Evolutionary conservation across 1,140 invertebrate species (phyloP), one percentile per base, ranked within the genome.

Genomic region (Drosophila hydei): DNA sequence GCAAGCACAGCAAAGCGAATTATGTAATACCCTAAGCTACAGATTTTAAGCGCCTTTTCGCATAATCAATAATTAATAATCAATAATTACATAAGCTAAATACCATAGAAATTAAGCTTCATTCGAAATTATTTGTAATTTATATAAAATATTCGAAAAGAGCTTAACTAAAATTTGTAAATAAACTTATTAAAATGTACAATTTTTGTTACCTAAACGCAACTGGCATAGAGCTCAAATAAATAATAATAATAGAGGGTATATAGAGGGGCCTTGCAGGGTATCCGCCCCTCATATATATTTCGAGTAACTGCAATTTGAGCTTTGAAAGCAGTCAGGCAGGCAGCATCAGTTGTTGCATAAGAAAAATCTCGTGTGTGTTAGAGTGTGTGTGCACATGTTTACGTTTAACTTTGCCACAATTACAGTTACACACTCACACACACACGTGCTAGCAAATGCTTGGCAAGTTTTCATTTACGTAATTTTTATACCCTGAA

Each of bases 381-480:
- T 63, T 25, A 43, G 27, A 8, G 16, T 64, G 47, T 51, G 23
- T 58, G 43, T 40, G 27, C 30, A 58, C 43, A 56, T 50, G 54
- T 51, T 68, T 60, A 45, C 47, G 56, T 45, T 42, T 51, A 68
- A 68, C 56, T 72, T 38, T 67, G 55, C 55, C 63, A 61, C 42
- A 51, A 40, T 61, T 50, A 50, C 43, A 65, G 14, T 43, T 14
- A 60, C 27, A 38, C 18, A 8, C 30, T 40, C 19, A 47, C 16
- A 59, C 14, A 21, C 16, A 9, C 50, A 38, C n/a, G 8, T 14
- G 12, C 12, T 47, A 2, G n/a, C 36, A 74, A 62, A 67, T 65
- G 64, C 27, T 58, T 59, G 45, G 69, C 64, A 80, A 81, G 74
- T 78, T 78, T 83, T 83, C 79, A 83, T 71, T 78, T 83, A 83